These are phyloP conservation scores for Sinocyclocheilus grahami DNA, from an alignment of 2,113 vertebrate genomes.

Conservation along the genomic window DNA sequence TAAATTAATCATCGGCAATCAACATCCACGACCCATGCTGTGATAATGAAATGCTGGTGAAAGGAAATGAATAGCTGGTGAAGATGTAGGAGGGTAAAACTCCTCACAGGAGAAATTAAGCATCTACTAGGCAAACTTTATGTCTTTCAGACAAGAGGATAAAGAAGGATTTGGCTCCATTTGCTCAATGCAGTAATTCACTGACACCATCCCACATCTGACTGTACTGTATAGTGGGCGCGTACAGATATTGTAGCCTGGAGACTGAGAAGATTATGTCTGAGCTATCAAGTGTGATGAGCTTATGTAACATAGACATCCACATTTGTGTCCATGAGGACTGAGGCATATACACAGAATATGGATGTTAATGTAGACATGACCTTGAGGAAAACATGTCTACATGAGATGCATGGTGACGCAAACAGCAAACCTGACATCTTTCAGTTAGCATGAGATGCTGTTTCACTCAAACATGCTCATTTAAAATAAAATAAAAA, in stretches of 20 bases:
- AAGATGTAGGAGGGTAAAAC: slow-evolving; percentile 7
- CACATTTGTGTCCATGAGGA: not conserved
- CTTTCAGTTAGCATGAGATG: not conserved
- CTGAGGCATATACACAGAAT: not conserved
- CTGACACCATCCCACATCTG: not conserved
- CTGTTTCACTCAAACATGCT: not conserved
- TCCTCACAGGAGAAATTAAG: slow-evolving; percentile 20
- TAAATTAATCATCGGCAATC: not conserved
- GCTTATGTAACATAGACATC: slow-evolving; percentile 11
- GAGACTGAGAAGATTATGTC: slow-evolving; percentile 4
- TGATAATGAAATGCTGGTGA: slow-evolving; percentile 2
- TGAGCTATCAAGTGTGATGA: slow-evolving; percentile 19
- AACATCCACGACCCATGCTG: not conserved
- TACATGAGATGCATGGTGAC: not conserved
- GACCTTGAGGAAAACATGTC: not conserved
- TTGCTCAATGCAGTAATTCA: slow-evolving; percentile 4
- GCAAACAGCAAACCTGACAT: not conserved
- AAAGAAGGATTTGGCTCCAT: slow-evolving; percentile 27
- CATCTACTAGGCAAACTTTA: slow-evolving; percentile 6
- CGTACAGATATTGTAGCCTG: not conserved
- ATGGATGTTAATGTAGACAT: not conserved
- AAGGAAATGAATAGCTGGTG: not conserved
- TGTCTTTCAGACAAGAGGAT: not conserved
- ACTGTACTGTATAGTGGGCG: slow-evolving; percentile 16
- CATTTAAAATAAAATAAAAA: not conserved